Evolutionary conservation across 2,797 vertebrate genomes (phyloP), one percentile per base, ranked within the genome.

Genomic region (Sorex maritimensis): DNA sequence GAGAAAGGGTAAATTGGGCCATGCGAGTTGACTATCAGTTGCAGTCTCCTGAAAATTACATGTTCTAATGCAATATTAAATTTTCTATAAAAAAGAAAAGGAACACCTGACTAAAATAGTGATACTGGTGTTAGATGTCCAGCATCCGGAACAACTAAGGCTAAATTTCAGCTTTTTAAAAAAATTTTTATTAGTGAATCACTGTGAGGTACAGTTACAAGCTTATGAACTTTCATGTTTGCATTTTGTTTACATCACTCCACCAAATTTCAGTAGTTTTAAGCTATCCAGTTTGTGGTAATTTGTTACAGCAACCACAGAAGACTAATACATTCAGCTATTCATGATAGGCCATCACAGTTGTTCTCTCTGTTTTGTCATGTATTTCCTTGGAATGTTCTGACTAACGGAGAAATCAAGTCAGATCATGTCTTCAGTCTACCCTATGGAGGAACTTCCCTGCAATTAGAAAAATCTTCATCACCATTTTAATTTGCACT

Each of bases 381-480:
- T 41, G 44, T 68, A 68, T 68, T 82, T 14, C 41, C 6, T 4
- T 23, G n/a, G 26, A n/a, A 28, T 82, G 28, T 68, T 46, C 63
- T 68, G 46, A 13, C 28, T 30, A 68, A 68, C 13, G 13, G 12
- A 5, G 28, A 82, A 81, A 68, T 49, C 19, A 68, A 68, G 28
- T 49, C 80, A 82, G 17, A 49, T 49, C n/a, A 52, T 3, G 4
- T 52, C n/a, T 52, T 7, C 10, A 44, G 2, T 30, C 4, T 24
- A 34, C 4, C 4, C 41, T n/a, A 7, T 68, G 28, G 26, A 67
- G 28, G 49, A 82, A 3, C 4, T 52, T 72, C 26, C 44, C 26
- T 83, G 3, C 5, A 75, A 75, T 46, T 58, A 81, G 61, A 81
- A 87, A 92, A 87, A 65, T 78, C 10, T 6, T 49, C 55, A 61